Conservation (phyloP, 2,888 invertebrate genomes). For the Morpho deidamia region DNA sequence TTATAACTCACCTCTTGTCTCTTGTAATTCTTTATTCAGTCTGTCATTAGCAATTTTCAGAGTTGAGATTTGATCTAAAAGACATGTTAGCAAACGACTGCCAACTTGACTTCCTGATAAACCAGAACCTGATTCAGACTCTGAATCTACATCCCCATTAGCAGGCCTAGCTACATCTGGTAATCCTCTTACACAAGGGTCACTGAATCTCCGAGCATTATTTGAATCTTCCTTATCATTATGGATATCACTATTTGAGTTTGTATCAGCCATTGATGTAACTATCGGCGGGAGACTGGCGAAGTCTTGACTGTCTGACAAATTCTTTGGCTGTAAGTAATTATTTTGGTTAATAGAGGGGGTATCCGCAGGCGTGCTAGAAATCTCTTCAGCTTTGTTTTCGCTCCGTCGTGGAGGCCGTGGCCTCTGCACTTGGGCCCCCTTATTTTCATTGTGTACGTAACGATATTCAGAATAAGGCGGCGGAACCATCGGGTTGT, state of each 20-base stretch:
- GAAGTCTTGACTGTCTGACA: conserved; percentile 70
- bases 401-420: conserved; percentile 47
- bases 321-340: conserved; percentile 62
- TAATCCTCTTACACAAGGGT: conserved; percentile 80
- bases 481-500: conserved; percentile 49
- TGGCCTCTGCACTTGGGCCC: conserved; percentile 55
- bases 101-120: conserved; percentile 75
- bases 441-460: conserved; percentile 52
- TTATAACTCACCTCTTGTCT: conserved; percentile 81
- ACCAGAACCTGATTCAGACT: conserved; percentile 75
- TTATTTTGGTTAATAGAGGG: conserved; percentile 32
- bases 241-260: conserved; percentile 60
- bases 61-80: conserved; percentile 85
- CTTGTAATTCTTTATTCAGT: conserved; percentile 85
- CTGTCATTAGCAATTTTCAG: conserved; percentile 86
- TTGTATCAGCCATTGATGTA: conserved; percentile 71
- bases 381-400: conserved; percentile 50
- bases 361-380: conserved; percentile 42
- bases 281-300: conserved; percentile 86
- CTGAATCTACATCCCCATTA: conserved; percentile 71
- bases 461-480: conserved; percentile 58
- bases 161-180: conserved; percentile 59
- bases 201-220: conserved; percentile 81
- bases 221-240: conserved; percentile 75
- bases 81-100: conserved; percentile 78